Conservation (phyloP, 2,888 invertebrate species). For the Ischnus inquisitorius region DNA sequence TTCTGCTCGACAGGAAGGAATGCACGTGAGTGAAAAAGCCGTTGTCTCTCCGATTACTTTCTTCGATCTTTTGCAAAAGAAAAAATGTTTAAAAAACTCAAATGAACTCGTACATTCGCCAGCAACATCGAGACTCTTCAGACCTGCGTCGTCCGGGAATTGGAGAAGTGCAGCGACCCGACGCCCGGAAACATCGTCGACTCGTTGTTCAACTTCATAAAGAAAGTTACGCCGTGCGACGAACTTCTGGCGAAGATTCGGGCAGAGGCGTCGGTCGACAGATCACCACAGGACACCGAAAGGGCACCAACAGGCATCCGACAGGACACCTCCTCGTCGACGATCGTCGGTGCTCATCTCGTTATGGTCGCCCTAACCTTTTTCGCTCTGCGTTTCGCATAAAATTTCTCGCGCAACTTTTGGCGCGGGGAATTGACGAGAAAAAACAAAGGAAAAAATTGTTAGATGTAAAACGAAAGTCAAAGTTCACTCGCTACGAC, state of each 20-base stretch:
- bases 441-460: too few relatives aligned
- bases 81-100: too few relatives aligned
- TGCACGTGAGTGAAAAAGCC: constrained; percentile 86
- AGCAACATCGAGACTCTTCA: constrained; percentile 87
- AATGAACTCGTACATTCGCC: constrained; percentile 75
- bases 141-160: constrained; percentile 87
- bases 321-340: too few relatives aligned
- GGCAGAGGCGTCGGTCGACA: constrained; percentile 42
- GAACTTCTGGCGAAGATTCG: constrained; percentile 60
- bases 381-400: not conserved
- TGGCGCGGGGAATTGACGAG: not conserved
- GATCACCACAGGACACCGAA: too few relatives aligned
- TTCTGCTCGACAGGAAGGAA: constrained; percentile 88
- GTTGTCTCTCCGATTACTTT: not conserved
- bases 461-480: not conserved
- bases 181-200: constrained; percentile 93
- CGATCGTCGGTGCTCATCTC: constrained; percentile 8
- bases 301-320: too few relatives aligned
- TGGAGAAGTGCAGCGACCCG: constrained; percentile 90
- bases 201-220: constrained; percentile 91
- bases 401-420: not conserved
- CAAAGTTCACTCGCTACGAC: constrained; percentile 2
- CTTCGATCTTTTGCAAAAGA: not conserved
- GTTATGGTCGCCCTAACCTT: constrained; percentile 8
- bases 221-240: constrained; percentile 89